phyloP scores from a whole-genome alignment of 2,888 invertebrate species.

The Ormyrus nitidulus region DNA sequence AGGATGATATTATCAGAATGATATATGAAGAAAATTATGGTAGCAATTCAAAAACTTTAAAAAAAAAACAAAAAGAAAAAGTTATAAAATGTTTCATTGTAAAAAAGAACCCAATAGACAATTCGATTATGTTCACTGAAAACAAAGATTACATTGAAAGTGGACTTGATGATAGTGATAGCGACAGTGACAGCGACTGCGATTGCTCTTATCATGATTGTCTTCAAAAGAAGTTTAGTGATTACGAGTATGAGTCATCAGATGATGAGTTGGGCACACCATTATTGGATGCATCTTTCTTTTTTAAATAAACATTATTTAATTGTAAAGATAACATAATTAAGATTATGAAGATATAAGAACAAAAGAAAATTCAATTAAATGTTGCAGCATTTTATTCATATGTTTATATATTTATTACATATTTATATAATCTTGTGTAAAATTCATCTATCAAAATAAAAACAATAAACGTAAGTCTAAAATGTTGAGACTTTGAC shows the following conservation, averaged over 20 bases:
- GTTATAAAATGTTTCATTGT: slow-evolving; percentile 25
- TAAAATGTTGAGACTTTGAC: slow-evolving; percentile 63
- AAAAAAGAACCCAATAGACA: slow-evolving; percentile 18
- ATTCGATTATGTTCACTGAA: slow-evolving; percentile 12
- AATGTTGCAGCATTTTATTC: slow-evolving; percentile 71
- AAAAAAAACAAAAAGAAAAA: not conserved
- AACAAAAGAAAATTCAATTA: slow-evolving; percentile 57
- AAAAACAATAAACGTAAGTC: slow-evolving; percentile 70
- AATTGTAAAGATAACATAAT: not conserved
- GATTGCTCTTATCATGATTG: slow-evolving; percentile 34
- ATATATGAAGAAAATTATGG: no score
- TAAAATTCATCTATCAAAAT: slow-evolving; percentile 73
- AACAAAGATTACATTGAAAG: slow-evolving; percentile 20
- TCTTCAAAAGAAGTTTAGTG: slow-evolving; percentile 18
- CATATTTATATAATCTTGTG: slow-evolving; percentile 72
- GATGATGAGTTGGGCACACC: not conserved
- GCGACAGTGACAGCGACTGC: slow-evolving; percentile 15
- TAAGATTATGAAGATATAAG: slow-evolving; percentile 43
- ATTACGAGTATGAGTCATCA: slow-evolving; percentile 34
- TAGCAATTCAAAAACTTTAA: no score
- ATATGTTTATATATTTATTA: slow-evolving; percentile 70
- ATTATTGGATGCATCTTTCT: not conserved
- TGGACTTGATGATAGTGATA: not conserved
- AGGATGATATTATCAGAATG: no score
- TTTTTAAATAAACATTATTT: not conserved